Percentiles rank a stretch among this genome's conserved stretches.
phyloP scores from a whole-genome alignment of 2,888 invertebrate species.

The Lissocephala sabroskyi region DNA sequence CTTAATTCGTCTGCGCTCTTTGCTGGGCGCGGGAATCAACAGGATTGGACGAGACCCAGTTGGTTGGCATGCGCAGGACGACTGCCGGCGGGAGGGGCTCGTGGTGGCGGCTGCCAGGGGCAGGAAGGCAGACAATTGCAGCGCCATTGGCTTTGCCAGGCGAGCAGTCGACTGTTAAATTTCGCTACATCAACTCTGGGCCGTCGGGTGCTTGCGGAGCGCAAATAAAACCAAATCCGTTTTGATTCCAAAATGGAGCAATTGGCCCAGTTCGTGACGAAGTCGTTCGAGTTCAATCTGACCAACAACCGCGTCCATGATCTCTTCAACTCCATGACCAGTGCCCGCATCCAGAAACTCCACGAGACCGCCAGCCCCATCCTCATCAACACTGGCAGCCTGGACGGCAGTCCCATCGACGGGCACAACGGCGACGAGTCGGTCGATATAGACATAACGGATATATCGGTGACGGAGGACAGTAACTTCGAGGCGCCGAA shows the following conservation, averaged over 20 bases:
- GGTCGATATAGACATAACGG: conserved; percentile 72
- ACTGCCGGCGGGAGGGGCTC: conserved; percentile 5
- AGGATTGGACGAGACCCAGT: background rate
- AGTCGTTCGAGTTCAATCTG: conserved; percentile 81
- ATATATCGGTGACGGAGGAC: conserved; percentile 66
- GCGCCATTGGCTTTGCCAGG: conserved; percentile 39
- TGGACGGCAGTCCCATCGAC: conserved; percentile 19
- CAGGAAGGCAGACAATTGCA: conserved; percentile 35
- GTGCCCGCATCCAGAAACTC: conserved; percentile 48
- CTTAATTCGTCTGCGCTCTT: background rate
- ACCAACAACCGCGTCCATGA: conserved; percentile 70
- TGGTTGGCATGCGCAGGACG: conserved; percentile 31
- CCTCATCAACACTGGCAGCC: conserved; percentile 29
- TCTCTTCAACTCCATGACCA: conserved; percentile 65
- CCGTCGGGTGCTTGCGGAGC: conserved; percentile 40
- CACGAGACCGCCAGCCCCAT: conserved; percentile 38
- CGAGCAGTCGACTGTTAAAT: conserved; percentile 47
- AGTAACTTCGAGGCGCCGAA: conserved; percentile 31
- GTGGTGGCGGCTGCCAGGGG: conserved; percentile 8
- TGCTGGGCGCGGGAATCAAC: background rate
- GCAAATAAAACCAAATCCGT: conserved; percentile 19
- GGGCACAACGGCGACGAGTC: conserved; percentile 70
- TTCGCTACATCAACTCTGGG: conserved; percentile 45
- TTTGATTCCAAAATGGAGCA: conserved; percentile 81
- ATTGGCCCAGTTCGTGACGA: conserved; percentile 91